Evolutionary conservation across 2,113 vertebrate genomes (phyloP).

Genomic region (Sinocyclocheilus anshuiensis): DNA sequence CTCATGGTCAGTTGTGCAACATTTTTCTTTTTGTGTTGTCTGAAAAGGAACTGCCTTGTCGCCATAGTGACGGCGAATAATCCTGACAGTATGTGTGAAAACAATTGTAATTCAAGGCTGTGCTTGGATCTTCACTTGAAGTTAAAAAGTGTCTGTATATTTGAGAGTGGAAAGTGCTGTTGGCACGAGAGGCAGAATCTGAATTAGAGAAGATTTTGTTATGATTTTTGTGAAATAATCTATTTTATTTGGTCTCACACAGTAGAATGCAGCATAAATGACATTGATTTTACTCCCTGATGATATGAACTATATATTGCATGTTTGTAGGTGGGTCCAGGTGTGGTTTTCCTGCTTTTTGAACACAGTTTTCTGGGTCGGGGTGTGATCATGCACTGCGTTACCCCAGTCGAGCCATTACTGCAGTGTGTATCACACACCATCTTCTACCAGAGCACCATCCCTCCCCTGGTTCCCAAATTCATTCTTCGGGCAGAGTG

Average conservation of each 20-base stretch:
- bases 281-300: background rate
- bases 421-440: slow-evolving; percentile 81
- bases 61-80: slow-evolving; percentile 48
- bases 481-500: slow-evolving; percentile 79
- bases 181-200: background rate
- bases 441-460: slow-evolving; percentile 79
- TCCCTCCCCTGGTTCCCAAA: slow-evolving; percentile 77
- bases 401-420: slow-evolving; percentile 83
- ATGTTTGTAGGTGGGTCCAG: slow-evolving; percentile 79
- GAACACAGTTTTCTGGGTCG: slow-evolving; percentile 76
- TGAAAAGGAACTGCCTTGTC: slow-evolving; percentile 36
- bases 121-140: background rate
- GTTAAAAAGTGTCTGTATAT: slow-evolving; percentile 7
- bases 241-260: background rate
- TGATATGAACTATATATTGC: background rate
- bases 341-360: slow-evolving; percentile 77
- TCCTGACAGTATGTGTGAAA: slow-evolving; percentile 49
- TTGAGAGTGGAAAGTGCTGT: background rate
- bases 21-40: slow-evolving; percentile 2
- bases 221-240: background rate
- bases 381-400: slow-evolving; percentile 79
- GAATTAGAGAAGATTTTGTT: background rate
- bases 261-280: background rate
- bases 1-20: slow-evolving; percentile 18
- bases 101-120: slow-evolving; percentile 41